Evolutionary conservation across 2,797 vertebrate genomes (phyloP), one percentile per base, ranked within the genome.

Genomic region (Limosa lapponica): DNA sequence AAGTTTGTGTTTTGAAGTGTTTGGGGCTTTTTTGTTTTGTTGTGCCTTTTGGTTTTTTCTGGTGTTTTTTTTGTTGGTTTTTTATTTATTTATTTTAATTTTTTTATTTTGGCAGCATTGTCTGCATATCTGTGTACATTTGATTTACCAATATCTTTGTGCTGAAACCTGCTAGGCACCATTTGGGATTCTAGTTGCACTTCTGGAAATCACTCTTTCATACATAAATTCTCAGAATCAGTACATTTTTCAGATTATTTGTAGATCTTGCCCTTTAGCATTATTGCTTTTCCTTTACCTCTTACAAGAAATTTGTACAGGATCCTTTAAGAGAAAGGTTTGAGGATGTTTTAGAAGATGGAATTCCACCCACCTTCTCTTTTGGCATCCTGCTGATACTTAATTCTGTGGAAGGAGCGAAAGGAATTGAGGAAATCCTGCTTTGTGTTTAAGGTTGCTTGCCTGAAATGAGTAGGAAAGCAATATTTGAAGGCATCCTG

Each of bases 391-490:
- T 82, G 52, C 30, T 82, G 24, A 39, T 51, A 32, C 18, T 69
- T 75, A 58, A 20, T 90, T 95, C 36, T 58, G 13, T 85, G 24
- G 39, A 87, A 82, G 27, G 4, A 79, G 37, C 69, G 51, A 64
- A 82, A 89, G 25, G 27, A 73, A 65, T 15, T 58, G 34, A 49
- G 12, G n/a, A 70, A 85, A 28, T 52, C 51, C 16, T 28, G 16
- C 16, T 11, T 52, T 30, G 16, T 52, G 51, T 88, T 88, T 79
- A 44, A 79, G 13, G 10, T 72, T 86, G 10, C 37, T 86, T 74
- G 13, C 28, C 61, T 86, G 52, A 78, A 78, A 88, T 67, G 6
- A 64, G 20, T 62, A 72, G n/a, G 77, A 70, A 62, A 83, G 8
- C 23, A 37, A 1, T 89, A 64, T 71, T 64, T 88, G 36, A 88